A percentile compares a stretch with the other conserved stretches of the same genome.
Conservation (phyloP, 2,113 vertebrate species). For the Zosterops japonicus region DNA sequence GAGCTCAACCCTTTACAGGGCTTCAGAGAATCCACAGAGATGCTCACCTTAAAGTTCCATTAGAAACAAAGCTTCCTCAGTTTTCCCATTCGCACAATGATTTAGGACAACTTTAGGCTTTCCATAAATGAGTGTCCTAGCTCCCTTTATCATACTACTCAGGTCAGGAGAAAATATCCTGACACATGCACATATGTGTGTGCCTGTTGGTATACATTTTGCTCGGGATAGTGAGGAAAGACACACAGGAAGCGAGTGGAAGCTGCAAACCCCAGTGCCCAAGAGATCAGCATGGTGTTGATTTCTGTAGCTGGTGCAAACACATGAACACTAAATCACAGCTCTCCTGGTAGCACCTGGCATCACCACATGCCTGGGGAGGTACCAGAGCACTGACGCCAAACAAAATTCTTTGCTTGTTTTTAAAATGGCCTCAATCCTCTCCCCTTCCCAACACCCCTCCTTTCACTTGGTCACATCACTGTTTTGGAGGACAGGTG, state of each 20-base stretch:
- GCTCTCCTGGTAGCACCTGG: neutral
- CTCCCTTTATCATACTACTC: neutral
- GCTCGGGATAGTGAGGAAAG: neutral
- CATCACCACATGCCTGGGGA: neutral
- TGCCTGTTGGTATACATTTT: accelerated
- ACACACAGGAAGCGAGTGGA: accelerated
- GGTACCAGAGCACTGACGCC: neutral
- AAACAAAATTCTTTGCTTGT: neutral
- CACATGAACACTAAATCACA: neutral
- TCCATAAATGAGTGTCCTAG: neutral
- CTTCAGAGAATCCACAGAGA: neutral
- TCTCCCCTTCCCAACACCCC: neutral
- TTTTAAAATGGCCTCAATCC: neutral
- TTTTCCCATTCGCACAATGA: neutral
- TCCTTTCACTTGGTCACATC: neutral
- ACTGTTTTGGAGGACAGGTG: neutral
- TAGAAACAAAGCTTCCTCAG: neutral
- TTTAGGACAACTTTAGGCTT: neutral
- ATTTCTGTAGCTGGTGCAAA: neutral
- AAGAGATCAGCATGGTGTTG: neutral
- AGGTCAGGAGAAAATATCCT: neutral
- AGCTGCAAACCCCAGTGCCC: neutral
- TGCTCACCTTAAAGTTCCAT: neutral
- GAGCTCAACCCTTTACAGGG: neutral
- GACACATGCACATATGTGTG: accelerated